Conservation (phyloP, 2,888 invertebrate species). For the Drosophila siamana region DNA sequence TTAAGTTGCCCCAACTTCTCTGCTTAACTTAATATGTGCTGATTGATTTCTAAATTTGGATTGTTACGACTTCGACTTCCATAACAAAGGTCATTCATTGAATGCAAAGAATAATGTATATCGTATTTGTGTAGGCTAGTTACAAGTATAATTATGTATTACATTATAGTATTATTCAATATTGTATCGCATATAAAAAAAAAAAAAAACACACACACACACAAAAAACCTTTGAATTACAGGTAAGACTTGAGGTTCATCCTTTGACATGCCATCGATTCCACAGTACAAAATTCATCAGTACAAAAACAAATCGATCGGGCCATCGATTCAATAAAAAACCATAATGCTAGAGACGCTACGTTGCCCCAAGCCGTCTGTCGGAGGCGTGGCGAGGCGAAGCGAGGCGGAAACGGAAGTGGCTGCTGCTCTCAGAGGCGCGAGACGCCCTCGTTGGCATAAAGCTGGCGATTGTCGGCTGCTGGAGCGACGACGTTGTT, state of each 20-base stretch:
- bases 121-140: no score
- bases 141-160: slow-evolving; percentile 4
- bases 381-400: slow-evolving; percentile 5
- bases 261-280: background rate
- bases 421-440: slow-evolving; percentile 66
- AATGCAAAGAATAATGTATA: no score
- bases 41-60: no score
- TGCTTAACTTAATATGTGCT: no score
- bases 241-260: slow-evolving; percentile 27
- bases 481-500: background rate
- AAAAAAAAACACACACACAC: background rate
- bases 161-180: slow-evolving; percentile 1
- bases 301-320: slow-evolving; percentile 25
- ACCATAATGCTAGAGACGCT: slow-evolving; percentile 20
- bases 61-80: no score
- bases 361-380: background rate
- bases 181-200: slow-evolving; percentile 24
- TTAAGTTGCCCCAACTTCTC: no score
- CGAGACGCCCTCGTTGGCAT: slow-evolving; percentile 80
- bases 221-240: slow-evolving; percentile 15
- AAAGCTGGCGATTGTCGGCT: slow-evolving; percentile 50
- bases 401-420: background rate
- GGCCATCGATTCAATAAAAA: slow-evolving; percentile 26
- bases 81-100: no score
- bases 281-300: slow-evolving; percentile 38